Evolutionary conservation across 2,888 invertebrate species (phyloP).

Genomic region (Drosophila nigritarsus): DNA sequence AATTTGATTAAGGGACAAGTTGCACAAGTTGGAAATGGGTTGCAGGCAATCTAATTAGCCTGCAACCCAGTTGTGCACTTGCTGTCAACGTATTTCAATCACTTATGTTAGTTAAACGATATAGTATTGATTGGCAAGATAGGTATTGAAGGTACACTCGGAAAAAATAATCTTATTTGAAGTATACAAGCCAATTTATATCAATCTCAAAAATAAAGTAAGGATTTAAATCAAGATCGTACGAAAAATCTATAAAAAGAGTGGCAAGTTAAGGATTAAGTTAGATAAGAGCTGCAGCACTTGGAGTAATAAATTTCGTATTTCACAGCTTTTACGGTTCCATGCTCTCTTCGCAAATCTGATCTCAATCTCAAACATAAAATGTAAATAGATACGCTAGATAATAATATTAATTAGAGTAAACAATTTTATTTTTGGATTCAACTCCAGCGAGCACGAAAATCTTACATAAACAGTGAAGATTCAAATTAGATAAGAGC

Average conservation of each 20-base stretch:
- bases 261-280: neutral
- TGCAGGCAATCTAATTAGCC: neutral
- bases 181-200: too few species aligned
- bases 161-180: neutral
- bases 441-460: too few species aligned
- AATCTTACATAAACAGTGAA: neutral
- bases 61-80: neutral
- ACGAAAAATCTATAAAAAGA: neutral
- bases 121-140: neutral
- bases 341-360: neutral
- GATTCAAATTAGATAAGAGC: neutral
- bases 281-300: neutral
- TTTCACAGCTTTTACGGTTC: too few species aligned
- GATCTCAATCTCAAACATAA: neutral
- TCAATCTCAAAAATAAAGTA: too few species aligned
- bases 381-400: neutral
- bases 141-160: neutral
- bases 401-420: neutral
- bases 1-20: slow-evolving; percentile 29
- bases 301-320: neutral
- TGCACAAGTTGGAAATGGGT: slow-evolving; percentile 2
- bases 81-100: neutral
- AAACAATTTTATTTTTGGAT: neutral
- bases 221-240: too few species aligned
- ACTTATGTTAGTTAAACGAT: neutral